These are phyloP conservation scores for Gymnocheta viridis DNA, from an alignment of 2,888 invertebrate genomes.

Conservation along the genomic window DNA sequence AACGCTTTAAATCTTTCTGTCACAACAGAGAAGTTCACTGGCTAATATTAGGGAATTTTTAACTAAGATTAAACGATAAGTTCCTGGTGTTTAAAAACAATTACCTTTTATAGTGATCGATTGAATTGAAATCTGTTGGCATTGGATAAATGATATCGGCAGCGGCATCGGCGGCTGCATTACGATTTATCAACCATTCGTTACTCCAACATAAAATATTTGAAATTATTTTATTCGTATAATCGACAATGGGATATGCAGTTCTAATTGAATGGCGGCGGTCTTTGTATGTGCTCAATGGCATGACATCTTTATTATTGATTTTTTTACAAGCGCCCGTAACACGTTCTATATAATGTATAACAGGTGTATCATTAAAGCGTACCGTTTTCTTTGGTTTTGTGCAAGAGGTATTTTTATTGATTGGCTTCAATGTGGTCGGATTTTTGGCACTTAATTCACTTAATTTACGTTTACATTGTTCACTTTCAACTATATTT, in stretches of 20 bases:
- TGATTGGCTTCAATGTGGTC: background rate
- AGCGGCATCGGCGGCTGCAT: slow-evolving; percentile 82
- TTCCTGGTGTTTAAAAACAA: background rate
- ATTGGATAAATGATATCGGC: slow-evolving; percentile 83
- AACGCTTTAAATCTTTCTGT: too few species aligned
- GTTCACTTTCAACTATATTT: slow-evolving; percentile 66
- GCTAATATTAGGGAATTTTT: background rate
- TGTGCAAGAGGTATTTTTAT: background rate
- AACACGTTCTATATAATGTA: slow-evolving; percentile 75
- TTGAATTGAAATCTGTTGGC: slow-evolving; percentile 83
- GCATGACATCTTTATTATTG: slow-evolving; percentile 71
- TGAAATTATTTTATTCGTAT: slow-evolving; percentile 83
- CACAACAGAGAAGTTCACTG: too few species aligned
- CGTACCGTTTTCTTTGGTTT: slow-evolving; percentile 74
- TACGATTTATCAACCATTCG: slow-evolving; percentile 85
- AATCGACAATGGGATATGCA: slow-evolving; percentile 72
- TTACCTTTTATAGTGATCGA: slow-evolving; percentile 85
- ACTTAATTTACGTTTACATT: slow-evolving; percentile 66
- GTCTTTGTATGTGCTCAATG: slow-evolving; percentile 71
- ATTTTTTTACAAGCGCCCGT: slow-evolving; percentile 72
- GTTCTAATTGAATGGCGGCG: slow-evolving; percentile 71
- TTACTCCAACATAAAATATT: slow-evolving; percentile 86
- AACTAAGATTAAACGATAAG: background rate
- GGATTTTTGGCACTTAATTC: background rate
- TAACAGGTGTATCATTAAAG: slow-evolving; percentile 73